These are phyloP conservation scores for Nebria brevicollis DNA, from an alignment of 2,888 invertebrate genomes.

Conservation along the genomic window DNA sequence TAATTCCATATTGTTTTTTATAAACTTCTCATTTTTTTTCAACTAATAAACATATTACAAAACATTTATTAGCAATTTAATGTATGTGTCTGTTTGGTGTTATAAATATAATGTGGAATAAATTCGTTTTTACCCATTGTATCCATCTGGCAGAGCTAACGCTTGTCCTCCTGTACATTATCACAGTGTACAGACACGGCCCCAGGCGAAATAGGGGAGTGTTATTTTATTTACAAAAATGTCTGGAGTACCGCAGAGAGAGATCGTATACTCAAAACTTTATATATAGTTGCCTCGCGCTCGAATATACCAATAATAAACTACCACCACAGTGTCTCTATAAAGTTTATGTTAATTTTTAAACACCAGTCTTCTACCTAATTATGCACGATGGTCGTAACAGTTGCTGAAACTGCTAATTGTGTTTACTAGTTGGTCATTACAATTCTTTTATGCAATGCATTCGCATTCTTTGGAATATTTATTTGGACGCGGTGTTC, in stretches of 20 bases:
- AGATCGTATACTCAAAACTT: neutral
- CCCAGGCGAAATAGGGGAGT: slow-evolving; percentile 7
- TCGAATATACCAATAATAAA: neutral
- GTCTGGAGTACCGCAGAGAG: neutral
- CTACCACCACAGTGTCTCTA: neutral
- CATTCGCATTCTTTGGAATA: neutral
- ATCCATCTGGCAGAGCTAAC: neutral
- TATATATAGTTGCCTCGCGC: neutral
- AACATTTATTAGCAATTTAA: neutral
- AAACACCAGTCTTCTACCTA: neutral
- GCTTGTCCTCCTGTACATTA: slow-evolving; percentile 28
- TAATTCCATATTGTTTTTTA: no score
- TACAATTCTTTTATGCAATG: neutral
- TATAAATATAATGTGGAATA: neutral
- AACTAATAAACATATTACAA: neutral
- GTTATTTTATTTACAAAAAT: slow-evolving; percentile 44
- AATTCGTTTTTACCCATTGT: neutral
- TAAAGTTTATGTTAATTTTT: neutral
- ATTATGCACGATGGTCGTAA: neutral
- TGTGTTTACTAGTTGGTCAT: neutral
- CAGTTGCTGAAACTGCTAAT: neutral
- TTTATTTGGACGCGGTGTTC: no score
- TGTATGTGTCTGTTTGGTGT: neutral
- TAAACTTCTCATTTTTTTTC: no score
- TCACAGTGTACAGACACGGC: slow-evolving; percentile 22